Base-by-base conservation (phyloP, 2,797 vertebrate species). In the Lutjanus argentimaculatus region DNA sequence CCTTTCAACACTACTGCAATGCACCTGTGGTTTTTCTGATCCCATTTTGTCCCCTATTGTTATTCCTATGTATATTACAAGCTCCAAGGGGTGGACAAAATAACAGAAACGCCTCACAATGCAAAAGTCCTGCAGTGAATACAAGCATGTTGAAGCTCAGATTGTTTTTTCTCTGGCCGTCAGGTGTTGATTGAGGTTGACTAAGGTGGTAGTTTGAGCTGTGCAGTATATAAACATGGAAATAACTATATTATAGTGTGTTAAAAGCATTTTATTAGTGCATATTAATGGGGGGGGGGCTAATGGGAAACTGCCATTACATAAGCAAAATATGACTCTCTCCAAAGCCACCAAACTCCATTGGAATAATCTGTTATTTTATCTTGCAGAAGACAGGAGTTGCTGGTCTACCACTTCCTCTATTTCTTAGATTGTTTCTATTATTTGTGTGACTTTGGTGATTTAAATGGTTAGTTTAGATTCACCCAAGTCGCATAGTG, bases 71-170 rank as follows among this genome's bases (percentile, higher is more conserved):
- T 45, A 13, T 9, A 61, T 21, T 14, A 19, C 3, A 48, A 17
- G 9, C 22, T 17, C 17, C 2, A n/a, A 4, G 0, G 21, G 45
- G 40, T 53, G 40, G 52, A 73, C 30, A 46, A 30, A 61, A 55
- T 64, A 64, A 65, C n/a, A 64, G 11, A 64, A 81, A 71, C 42
- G 5, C 22, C 12, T 7, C 6, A 16, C 6, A 67, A 15, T n/a
- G 17, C 56, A 25, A 56, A 69, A 21, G 48, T 21, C 22, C 22
- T 61, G 25, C 62, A 45, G 62, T 49, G 36, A 66, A 75, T 9
- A 48, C 6, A 1, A 3, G 8, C 22, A 0, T 48, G 22, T 43
- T 68, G 22, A 67, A 63, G 64, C 52, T 59, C 11, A 46, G 13
- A 58, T 11, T 51, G 45, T 58, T 69, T 36, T 16, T 46, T 8